Conservation (phyloP, 1,140 invertebrate genomes). For the Scylla paramamosain region DNA sequence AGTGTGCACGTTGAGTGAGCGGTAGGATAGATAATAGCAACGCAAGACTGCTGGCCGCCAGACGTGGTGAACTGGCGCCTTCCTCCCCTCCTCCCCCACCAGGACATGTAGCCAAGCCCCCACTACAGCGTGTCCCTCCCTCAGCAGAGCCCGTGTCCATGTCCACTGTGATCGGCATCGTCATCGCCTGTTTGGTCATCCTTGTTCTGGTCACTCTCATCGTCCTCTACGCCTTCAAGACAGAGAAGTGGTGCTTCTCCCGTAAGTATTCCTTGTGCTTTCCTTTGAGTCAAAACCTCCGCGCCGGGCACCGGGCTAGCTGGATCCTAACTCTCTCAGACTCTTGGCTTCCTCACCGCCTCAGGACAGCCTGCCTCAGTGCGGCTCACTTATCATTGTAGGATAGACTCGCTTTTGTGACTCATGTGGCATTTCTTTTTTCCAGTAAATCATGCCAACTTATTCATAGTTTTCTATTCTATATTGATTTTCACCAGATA, state of each 20-base stretch:
- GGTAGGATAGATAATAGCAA: not conserved
- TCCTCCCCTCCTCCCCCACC: conserved; percentile 62
- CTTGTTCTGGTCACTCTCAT: conserved; percentile 83
- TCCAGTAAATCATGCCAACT: conserved; percentile 6
- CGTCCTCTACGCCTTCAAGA: conserved; percentile 84
- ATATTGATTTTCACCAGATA: not conserved
- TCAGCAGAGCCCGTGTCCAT: conserved; percentile 84
- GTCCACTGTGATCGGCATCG: conserved; percentile 84
- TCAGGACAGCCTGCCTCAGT: not conserved
- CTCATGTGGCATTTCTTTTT: not conserved
- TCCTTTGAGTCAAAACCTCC: not conserved
- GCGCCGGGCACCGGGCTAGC: not conserved
- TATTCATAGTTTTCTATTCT: conserved; percentile 21
- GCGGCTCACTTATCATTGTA: not conserved
- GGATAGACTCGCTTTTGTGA: conserved; percentile 35
- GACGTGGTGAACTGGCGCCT: conserved; percentile 50
- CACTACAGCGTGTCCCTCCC: conserved; percentile 79
- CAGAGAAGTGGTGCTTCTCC: conserved; percentile 86
- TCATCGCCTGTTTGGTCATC: conserved; percentile 83
- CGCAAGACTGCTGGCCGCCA: not conserved
- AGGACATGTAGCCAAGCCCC: conserved; percentile 77
- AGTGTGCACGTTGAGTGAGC: not conserved
- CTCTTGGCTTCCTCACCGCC: not conserved
- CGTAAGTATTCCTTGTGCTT: conserved; percentile 82
- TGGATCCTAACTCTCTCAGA: not conserved